Conservation (phyloP, 2,888 invertebrate species). For the Choristoneura rosaceana region DNA sequence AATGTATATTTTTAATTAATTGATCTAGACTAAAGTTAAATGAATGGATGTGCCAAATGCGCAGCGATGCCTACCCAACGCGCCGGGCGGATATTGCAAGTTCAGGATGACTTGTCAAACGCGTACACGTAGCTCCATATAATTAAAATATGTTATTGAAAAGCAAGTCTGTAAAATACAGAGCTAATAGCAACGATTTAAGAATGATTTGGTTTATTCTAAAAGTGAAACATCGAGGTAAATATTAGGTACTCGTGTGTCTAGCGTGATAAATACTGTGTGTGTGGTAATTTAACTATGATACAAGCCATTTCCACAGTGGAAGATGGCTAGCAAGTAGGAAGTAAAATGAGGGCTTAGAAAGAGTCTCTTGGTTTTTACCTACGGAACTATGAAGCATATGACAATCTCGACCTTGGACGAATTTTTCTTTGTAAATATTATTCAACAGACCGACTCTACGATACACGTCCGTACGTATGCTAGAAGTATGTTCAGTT, state of each 20-base stretch:
- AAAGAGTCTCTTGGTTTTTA: neutral
- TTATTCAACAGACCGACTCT: slow-evolving; percentile 1
- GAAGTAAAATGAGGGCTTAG: neutral
- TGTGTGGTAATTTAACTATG: no score
- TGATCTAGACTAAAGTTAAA: neutral
- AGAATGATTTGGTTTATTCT: no score
- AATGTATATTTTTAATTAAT: neutral
- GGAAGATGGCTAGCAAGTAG: neutral
- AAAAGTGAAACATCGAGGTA: no score
- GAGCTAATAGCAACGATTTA: neutral
- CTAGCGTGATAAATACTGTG: no score
- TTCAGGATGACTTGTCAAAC: slow-evolving; percentile 18
- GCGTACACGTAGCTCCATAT: neutral
- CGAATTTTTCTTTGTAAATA: neutral
- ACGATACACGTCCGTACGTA: neutral
- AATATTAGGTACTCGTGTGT: no score
- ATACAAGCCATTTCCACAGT: neutral
- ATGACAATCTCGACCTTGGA: neutral
- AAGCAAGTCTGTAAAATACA: neutral
- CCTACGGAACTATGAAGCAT: neutral
- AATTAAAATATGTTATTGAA: neutral
- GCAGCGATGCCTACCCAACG: neutral
- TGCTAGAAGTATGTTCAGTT: neutral
- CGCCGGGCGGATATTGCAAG: neutral
- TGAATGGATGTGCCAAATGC: neutral